These are phyloP conservation scores for Pilophorus perplexus DNA, from an alignment of 2,888 invertebrate genomes.

Conservation along the genomic window DNA sequence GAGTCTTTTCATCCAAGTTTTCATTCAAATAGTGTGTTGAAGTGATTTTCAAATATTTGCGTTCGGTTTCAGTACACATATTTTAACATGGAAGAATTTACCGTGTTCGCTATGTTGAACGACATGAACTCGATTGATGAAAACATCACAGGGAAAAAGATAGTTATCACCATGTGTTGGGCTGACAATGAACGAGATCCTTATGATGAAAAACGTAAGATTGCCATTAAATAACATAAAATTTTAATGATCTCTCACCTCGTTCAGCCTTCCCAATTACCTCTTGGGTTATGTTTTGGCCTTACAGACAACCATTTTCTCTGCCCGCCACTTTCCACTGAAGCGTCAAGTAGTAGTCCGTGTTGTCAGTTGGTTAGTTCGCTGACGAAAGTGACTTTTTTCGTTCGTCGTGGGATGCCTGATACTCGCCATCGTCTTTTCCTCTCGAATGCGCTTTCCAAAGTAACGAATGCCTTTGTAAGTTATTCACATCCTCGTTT, in stretches of 20 bases:
- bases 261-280: not conserved
- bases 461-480: not conserved
- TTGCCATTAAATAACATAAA: not conserved
- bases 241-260: not conserved
- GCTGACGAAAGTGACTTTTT: conserved; percentile 25
- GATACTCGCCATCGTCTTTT: conserved; percentile 36
- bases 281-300: not conserved
- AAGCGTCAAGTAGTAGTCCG: not conserved
- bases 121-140: conserved; percentile 14
- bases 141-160: not conserved
- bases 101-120: conserved; percentile 31
- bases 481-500: too few species aligned
- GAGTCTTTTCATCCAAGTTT: too few species aligned
- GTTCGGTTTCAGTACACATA: conserved; percentile 29
- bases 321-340: not conserved
- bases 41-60: too few species aligned
- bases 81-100: conserved; percentile 39
- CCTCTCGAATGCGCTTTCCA: conserved; percentile 28
- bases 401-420: conserved; percentile 28
- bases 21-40: too few species aligned
- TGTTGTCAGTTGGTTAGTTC: conserved; percentile 6
- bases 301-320: conserved; percentile 1
- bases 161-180: not conserved
- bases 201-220: not conserved
- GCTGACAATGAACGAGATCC: conserved; percentile 8